Conservation (phyloP, 2,888 invertebrate species). For the Arctia plantaginis region DNA sequence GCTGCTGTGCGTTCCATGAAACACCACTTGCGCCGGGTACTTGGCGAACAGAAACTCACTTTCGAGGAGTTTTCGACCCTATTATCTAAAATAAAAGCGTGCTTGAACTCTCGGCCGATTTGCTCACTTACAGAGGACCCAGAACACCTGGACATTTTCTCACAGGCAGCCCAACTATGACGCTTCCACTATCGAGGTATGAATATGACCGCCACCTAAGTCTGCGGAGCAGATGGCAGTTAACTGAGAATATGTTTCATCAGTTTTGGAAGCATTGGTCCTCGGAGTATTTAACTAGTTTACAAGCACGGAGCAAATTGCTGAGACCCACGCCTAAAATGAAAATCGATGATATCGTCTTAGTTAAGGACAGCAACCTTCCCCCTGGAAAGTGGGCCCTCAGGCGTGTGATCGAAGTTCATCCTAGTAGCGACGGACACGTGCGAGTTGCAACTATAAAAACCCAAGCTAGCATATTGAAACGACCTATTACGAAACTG, state of each 20-base stretch:
- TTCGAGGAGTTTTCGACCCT: too few species aligned
- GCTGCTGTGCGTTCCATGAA: too few species aligned
- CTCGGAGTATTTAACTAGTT: constrained; percentile 20
- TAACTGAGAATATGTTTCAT: constrained; percentile 28
- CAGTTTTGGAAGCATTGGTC: constrained; percentile 25
- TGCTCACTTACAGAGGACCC: constrained; percentile 38
- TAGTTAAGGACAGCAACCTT: neutral
- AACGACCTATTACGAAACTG: constrained; percentile 16
- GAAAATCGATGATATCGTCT: constrained; percentile 2
- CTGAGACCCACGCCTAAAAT: constrained; percentile 24
- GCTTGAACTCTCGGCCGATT: constrained; percentile 30
- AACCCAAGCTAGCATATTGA: constrained; percentile 13
- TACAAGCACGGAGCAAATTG: constrained; percentile 27
- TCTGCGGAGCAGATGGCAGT: constrained; percentile 17
- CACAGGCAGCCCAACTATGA: constrained; percentile 21
- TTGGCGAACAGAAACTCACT: too few species aligned
- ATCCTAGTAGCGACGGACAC: constrained; percentile 11
- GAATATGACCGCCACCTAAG: neutral
- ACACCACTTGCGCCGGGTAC: too few species aligned
- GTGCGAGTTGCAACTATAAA: constrained; percentile 14
- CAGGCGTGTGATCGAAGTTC: constrained; percentile 8
- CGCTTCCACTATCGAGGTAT: neutral
- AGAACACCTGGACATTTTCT: constrained; percentile 47
- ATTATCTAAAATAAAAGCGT: constrained; percentile 22
- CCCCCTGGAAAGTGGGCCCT: constrained; percentile 10